Conservation (phyloP, 2,113 vertebrate genomes). For the Solea senegalensis region DNA sequence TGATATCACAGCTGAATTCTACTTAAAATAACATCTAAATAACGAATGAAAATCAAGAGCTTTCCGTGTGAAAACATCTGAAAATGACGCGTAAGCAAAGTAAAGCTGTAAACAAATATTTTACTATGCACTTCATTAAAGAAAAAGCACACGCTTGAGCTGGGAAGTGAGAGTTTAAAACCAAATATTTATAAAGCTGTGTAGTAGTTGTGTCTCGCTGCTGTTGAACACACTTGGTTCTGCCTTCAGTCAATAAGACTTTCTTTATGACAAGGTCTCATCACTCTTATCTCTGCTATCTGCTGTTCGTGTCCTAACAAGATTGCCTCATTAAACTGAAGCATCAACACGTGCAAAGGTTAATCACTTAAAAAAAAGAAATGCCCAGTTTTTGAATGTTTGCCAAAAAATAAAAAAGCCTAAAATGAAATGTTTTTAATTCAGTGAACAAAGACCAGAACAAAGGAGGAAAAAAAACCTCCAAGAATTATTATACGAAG, state of each 20-base stretch:
- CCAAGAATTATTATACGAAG: slow-evolving; percentile 23
- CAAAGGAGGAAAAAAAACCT: slow-evolving; percentile 18
- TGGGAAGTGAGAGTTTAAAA: slow-evolving; percentile 10
- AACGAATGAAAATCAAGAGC: not conserved
- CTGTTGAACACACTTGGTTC: slow-evolving; percentile 13
- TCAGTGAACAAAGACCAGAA: not conserved
- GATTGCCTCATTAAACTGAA: slow-evolving; percentile 50
- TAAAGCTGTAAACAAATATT: slow-evolving; percentile 11
- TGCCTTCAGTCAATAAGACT: slow-evolving; percentile 12
- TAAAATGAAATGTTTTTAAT: not conserved
- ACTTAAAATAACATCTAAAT: not conserved
- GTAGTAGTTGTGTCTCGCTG: slow-evolving; percentile 5
- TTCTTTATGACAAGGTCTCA: slow-evolving; percentile 42
- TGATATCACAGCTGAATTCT: not conserved
- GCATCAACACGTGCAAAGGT: slow-evolving; percentile 62
- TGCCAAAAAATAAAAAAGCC: slow-evolving; percentile 15
- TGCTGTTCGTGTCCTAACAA: slow-evolving; percentile 37
- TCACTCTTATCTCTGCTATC: slow-evolving; percentile 57
- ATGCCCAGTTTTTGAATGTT: slow-evolving; percentile 11
- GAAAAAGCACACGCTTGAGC: not conserved
- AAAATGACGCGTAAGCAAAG: not conserved
- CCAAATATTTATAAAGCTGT: slow-evolving; percentile 48
- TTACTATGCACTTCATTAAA: slow-evolving; percentile 6
- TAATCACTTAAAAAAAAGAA: slow-evolving; percentile 23
- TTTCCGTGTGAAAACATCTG: not conserved